phyloP scores from a whole-genome alignment of 64 coral and sea anemone genomes.

The Montipora cactus region DNA sequence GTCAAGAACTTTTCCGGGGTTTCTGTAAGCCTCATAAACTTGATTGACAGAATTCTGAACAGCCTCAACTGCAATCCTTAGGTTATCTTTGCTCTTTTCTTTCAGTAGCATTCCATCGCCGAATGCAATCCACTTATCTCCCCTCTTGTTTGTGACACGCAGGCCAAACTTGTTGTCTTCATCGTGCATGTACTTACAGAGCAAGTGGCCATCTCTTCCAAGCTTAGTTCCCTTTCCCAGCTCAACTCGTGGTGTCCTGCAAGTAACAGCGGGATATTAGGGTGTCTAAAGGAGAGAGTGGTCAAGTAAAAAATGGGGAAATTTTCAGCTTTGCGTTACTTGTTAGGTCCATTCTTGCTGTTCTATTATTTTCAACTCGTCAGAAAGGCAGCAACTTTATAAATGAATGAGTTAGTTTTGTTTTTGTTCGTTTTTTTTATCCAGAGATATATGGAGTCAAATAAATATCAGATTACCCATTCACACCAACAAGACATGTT shows the following conservation, averaged over 20 bases:
- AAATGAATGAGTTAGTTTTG: too few relatives aligned
- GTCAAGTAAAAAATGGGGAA: too few relatives aligned
- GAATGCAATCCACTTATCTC: background rate
- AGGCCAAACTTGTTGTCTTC: background rate
- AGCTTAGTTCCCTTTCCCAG: constrained; percentile 5
- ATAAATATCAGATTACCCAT: too few relatives aligned
- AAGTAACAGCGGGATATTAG: background rate
- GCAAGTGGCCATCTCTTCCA: background rate
- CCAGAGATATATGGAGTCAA: too few relatives aligned
- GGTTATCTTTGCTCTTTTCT: background rate
- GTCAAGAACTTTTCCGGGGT: background rate
- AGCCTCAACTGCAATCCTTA: background rate
- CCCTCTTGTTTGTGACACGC: constrained; percentile 7
- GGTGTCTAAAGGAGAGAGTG: too few relatives aligned
- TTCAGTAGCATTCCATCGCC: background rate
- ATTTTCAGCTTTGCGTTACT: too few relatives aligned
- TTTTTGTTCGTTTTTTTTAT: too few relatives aligned
- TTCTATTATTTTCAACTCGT: too few relatives aligned
- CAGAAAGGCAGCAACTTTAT: too few relatives aligned
- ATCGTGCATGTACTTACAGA: background rate
- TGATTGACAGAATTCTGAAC: constrained; percentile 4
- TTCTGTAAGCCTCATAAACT: constrained; percentile 5
- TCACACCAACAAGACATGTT: too few relatives aligned
- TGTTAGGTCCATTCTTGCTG: too few relatives aligned
- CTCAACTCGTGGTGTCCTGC: background rate